phyloP scores from a whole-genome alignment of 64 coral and sea anemone genomes.

The Hydrozoanthus tunicans region DNA sequence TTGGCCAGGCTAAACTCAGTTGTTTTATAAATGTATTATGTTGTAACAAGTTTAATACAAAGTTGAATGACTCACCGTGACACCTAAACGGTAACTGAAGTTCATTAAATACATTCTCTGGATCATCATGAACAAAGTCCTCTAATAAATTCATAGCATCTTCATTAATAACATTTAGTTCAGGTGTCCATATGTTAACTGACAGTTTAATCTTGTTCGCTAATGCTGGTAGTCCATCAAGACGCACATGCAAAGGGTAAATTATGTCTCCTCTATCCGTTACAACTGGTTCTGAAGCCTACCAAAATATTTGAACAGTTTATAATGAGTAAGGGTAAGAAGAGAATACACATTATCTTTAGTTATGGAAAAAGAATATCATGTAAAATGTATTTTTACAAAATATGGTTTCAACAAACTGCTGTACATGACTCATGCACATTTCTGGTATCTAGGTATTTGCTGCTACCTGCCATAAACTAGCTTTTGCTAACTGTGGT shows the following conservation, averaged over 20 bases:
- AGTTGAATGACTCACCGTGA: conserved; percentile 59
- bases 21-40: too few species aligned
- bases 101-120: conserved; percentile 71
- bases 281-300: conserved; percentile 52
- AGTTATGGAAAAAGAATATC: neutral
- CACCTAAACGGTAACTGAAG: conserved; percentile 74
- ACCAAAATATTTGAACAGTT: neutral
- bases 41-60: too few species aligned
- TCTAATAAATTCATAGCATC: conserved; percentile 35
- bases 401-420: too few species aligned
- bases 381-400: neutral
- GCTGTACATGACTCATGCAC: too few species aligned
- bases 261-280: conserved; percentile 84
- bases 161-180: conserved; percentile 51
- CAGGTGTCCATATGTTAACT: conserved; percentile 95
- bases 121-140: conserved; percentile 73
- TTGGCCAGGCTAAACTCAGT: too few species aligned
- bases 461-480: too few species aligned
- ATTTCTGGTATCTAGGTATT: too few species aligned
- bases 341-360: too few species aligned
- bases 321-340: neutral
- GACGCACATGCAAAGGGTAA: conserved; percentile 78
- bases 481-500: too few species aligned
- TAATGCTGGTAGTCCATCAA: conserved; percentile 74
- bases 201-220: conserved; percentile 79